phyloP scores from a whole-genome alignment of 64 coral and sea anemone genomes.

The Trachythela sp. region DNA sequence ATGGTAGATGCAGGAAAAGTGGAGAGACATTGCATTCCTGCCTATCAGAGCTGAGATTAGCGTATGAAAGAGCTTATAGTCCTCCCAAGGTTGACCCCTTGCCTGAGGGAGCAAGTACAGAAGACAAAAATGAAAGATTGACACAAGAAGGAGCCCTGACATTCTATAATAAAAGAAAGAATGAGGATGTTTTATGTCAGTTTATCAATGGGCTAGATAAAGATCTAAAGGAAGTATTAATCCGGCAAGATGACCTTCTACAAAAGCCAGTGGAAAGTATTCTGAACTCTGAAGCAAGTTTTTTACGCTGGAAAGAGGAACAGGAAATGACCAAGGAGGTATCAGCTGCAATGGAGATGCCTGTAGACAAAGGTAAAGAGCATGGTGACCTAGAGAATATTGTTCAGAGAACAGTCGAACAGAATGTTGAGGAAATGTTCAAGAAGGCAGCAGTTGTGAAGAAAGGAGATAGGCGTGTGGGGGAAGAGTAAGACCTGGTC shows the following conservation, averaged over 20 bases:
- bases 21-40: background rate
- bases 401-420: too few species aligned
- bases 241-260: too few species aligned
- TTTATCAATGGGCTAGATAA: too few species aligned
- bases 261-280: conserved; percentile 41
- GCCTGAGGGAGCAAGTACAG: background rate
- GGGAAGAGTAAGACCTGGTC: too few species aligned
- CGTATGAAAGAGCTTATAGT: too few species aligned
- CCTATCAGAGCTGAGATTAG: background rate
- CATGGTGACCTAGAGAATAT: conserved; percentile 1
- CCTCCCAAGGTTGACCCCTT: background rate
- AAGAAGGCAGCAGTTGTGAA: too few species aligned
- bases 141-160: background rate
- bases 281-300: conserved; percentile 59
- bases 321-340: conserved; percentile 47
- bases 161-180: background rate
- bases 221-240: too few species aligned
- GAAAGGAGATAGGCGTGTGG: too few species aligned
- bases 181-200: conserved; percentile 2
- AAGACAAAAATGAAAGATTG: background rate
- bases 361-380: conserved; percentile 8
- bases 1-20: background rate
- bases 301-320: conserved; percentile 53
- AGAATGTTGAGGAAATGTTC: too few species aligned
- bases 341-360: conserved; percentile 19